Evolutionary conservation across 2,888 invertebrate species (phyloP).

Genomic region (Taenaris catops): DNA sequence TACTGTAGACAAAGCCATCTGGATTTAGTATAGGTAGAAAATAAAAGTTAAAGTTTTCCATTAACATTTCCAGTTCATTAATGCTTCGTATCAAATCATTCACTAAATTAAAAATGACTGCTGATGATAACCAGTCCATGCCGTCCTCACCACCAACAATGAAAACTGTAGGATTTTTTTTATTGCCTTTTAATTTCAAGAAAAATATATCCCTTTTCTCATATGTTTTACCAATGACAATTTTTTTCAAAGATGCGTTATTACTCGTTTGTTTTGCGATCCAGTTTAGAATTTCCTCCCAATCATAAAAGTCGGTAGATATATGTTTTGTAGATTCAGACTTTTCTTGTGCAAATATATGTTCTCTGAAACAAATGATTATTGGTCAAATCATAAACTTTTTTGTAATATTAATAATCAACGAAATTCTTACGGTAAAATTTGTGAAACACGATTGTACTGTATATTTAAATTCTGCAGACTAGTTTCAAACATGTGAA

Average conservation of each 20-base stretch:
- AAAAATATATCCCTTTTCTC: constrained; percentile 48
- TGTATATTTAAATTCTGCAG: constrained; percentile 43
- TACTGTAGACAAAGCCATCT: constrained; percentile 58
- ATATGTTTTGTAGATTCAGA: constrained; percentile 3
- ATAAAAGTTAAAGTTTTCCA: constrained; percentile 47
- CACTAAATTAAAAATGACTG: constrained; percentile 46
- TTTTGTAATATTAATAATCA: no score
- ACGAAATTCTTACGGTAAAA: constrained; percentile 34
- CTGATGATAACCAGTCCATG: constrained; percentile 54
- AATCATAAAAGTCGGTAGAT: constrained; percentile 33
- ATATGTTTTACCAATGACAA: constrained; percentile 43
- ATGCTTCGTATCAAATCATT: constrained; percentile 32
- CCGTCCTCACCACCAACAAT: constrained; percentile 60
- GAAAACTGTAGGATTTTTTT: constrained; percentile 35
- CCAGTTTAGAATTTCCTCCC: constrained; percentile 37
- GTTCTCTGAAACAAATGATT: constrained; percentile 8
- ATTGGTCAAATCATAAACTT: no score
- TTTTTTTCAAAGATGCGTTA: constrained; percentile 24
- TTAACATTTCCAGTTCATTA: constrained; percentile 26
- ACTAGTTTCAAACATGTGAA: constrained; percentile 36
- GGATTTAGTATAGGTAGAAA: constrained; percentile 61
- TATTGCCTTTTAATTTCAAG: constrained; percentile 38
- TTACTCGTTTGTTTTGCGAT: constrained; percentile 19
- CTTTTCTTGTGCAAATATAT: not conserved
- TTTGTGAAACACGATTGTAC: constrained; percentile 28